These are phyloP conservation scores for Pterocles orientalis DNA, from an alignment of 2,113 vertebrate genomes.

Conservation along the genomic window DNA sequence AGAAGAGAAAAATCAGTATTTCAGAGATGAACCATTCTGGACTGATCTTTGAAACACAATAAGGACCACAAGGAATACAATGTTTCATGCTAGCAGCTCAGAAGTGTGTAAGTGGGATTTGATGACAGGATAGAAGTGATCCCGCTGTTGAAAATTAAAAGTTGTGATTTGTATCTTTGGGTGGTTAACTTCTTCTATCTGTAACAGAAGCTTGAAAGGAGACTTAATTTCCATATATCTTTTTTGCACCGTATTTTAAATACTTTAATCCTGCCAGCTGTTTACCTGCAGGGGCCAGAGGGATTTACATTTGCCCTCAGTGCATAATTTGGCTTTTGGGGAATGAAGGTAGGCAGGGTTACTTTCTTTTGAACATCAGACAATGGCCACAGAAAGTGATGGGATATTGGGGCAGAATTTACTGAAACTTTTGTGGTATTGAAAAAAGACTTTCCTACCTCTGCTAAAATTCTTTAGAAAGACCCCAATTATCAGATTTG, in stretches of 20 bases:
- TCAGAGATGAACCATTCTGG: not conserved
- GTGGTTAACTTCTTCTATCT: constrained; percentile 18
- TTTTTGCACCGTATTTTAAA: constrained; percentile 31
- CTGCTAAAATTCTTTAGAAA: not conserved
- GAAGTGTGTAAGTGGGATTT: not conserved
- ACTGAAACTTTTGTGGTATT: not conserved
- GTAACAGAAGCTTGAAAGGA: constrained; percentile 15
- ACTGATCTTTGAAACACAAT: not conserved
- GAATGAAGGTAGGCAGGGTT: not conserved
- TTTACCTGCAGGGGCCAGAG: constrained; percentile 36
- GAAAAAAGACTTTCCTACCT: not conserved
- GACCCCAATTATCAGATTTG: not conserved
- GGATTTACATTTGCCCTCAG: constrained; percentile 43
- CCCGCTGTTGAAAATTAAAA: not conserved
- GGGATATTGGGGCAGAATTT: not conserved
- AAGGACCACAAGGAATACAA: not conserved
- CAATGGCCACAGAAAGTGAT: not conserved
- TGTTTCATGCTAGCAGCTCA: not conserved
- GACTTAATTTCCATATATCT: constrained; percentile 27
- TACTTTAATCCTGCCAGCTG: constrained; percentile 56
- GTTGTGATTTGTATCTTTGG: constrained; percentile 7
- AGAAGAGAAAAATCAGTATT: not conserved
- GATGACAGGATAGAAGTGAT: not conserved
- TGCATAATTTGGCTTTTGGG: not conserved
- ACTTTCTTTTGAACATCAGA: constrained; percentile 21